Base-by-base conservation (phyloP, 2,113 vertebrate species). In the Galbula dea region DNA sequence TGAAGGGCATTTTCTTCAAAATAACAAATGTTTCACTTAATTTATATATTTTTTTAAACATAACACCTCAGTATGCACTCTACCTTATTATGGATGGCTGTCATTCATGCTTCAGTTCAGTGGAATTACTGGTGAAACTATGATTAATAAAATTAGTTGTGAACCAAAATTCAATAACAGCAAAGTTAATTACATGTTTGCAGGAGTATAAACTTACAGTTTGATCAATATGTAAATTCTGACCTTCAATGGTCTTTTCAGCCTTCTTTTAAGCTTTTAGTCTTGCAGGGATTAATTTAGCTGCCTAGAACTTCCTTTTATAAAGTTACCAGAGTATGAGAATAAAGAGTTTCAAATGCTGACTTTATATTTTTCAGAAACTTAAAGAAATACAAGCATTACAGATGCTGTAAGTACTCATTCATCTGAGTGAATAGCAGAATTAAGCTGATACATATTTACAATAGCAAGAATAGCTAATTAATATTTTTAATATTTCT, bases 221-320 rank as follows among this genome's bases (percentile, higher is more conserved):
- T 95, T 96, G 97, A 98, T 98, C 98, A 98, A 98, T 98, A 98
- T 98, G 98, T 89, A 98, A 98, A 98, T 98, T 94, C 86, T 98
- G 98, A 98, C 98, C 98, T 98, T 98, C 98, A 98, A 65, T 97
- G 96, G 97, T 98, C 97, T 98, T 97, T 97, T 96, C 96, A 97
- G 95, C 93, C 96, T 98, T 95, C 93, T 97, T 97, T 97, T 98
- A 98, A 97, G 97, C 97, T 95, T 96, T 96, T 97, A 97, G 96
- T 97, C 97, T 96, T 97, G 89, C 74, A 97, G 97, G 97, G 97
- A 98, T 98, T 98, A 98, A 97, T 88, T 97, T 97, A 88, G 93
- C 94, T 97, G 92, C 88, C 86, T 96, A 93, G 97, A 97, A 97
- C 82, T 98, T 97, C 95, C 91, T 96, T 96, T 96, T 86, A 94